Conservation (phyloP, 37 sponge, comb jelly and placozoan genomes). For the Aplysina aerophoba region DNA sequence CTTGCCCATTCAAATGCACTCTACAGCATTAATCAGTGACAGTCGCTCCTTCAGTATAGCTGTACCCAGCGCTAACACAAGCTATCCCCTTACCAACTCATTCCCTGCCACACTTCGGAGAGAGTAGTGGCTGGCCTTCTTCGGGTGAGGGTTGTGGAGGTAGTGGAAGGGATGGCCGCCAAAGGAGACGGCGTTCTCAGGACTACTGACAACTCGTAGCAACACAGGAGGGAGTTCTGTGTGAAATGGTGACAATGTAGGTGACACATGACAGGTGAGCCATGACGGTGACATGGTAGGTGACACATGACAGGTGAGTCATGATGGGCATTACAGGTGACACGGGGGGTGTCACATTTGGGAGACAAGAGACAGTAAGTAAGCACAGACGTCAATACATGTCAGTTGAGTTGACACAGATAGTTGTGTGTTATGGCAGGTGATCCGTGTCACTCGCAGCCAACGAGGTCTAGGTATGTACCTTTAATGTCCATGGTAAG, state of each 20-base stretch:
- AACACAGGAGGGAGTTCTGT: slow-evolving; percentile 68
- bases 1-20: no score
- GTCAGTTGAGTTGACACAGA: no score
- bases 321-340: background rate
- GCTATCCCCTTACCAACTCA: slow-evolving; percentile 41
- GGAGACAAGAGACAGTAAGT: no score
- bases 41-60: no score
- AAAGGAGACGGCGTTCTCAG: slow-evolving; percentile 52
- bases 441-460: no score
- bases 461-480: background rate
- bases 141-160: slow-evolving; percentile 46
- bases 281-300: no score
- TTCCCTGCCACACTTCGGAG: slow-evolving; percentile 33
- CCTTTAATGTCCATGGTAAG: slow-evolving; percentile 59
- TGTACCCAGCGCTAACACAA: no score
- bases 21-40: no score
- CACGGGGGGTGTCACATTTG: background rate
- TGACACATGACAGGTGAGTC: no score
- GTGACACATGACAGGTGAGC: no score
- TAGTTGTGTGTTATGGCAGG: no score
- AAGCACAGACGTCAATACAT: background rate
- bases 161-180: slow-evolving; percentile 72
- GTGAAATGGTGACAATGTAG: no score
- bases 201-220: slow-evolving; percentile 41
- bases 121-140: slow-evolving; percentile 25